A percentile compares a stretch with the other conserved stretches of the same genome.
These are phyloP conservation scores for Orycteropus afer DNA, from an alignment of 2,113 vertebrate species.

Conservation along the genomic window DNA sequence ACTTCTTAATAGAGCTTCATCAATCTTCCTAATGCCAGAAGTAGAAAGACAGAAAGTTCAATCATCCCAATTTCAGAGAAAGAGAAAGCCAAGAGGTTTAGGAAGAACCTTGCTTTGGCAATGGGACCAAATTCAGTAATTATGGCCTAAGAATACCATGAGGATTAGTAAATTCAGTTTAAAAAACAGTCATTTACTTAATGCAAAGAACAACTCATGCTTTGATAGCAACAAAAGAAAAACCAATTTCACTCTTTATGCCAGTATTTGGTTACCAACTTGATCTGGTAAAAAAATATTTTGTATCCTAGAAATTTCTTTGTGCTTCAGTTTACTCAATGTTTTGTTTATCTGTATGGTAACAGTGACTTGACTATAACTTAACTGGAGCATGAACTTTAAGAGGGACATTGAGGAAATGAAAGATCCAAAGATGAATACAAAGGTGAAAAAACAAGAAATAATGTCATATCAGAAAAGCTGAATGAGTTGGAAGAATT, in stretches of 20 bases:
- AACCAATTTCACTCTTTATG: not conserved
- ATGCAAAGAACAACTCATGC: not conserved
- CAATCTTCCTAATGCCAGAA: constrained; percentile 53
- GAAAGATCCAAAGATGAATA: constrained; percentile 15
- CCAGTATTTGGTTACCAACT: not conserved
- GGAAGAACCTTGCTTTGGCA: constrained; percentile 15
- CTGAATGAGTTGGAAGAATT: not conserved
- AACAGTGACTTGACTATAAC: not conserved
- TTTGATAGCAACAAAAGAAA: constrained; percentile 1
- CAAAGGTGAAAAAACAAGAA: not conserved
- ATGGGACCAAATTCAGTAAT: constrained; percentile 38
- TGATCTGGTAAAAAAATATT: not conserved
- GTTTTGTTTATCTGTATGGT: not conserved
- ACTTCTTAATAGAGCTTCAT: constrained; percentile 61
- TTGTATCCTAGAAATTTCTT: constrained; percentile 2
- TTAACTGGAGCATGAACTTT: not conserved
- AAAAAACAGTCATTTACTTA: constrained; percentile 23
- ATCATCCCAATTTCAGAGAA: constrained; percentile 53
- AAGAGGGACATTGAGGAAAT: not conserved
- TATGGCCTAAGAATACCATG: not conserved
- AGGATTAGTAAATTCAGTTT: constrained; percentile 13
- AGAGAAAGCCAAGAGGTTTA: constrained; percentile 34
- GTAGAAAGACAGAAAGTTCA: constrained; percentile 15
- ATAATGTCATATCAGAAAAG: not conserved
- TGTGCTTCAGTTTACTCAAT: not conserved